These are phyloP conservation scores for Doryteuthis pealeii DNA, from an alignment of 1,140 invertebrate species.

Conservation along the genomic window DNA sequence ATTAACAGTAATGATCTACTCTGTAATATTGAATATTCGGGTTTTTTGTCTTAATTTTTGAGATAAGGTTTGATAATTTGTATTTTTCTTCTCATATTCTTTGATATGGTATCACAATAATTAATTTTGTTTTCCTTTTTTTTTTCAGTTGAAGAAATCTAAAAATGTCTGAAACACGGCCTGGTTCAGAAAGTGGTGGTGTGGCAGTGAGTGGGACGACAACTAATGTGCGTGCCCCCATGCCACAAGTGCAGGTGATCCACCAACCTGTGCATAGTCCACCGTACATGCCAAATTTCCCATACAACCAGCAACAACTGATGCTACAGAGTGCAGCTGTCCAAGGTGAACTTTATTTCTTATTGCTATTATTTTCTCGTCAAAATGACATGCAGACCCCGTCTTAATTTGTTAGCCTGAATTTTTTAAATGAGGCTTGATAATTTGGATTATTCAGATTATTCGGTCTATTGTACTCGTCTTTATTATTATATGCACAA, in stretches of 20 bases:
- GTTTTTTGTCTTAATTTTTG: no score
- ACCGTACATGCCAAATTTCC: slow-evolving; percentile 75
- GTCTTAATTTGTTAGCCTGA: background rate
- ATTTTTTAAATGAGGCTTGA: no score
- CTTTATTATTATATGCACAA: no score
- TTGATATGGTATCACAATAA: no score
- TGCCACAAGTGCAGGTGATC: slow-evolving; percentile 42
- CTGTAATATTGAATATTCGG: no score
- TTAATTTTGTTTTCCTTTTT: no score
- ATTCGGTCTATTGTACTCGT: no score
- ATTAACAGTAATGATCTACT: no score
- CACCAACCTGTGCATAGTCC: slow-evolving; percentile 74
- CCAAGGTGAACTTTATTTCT: slow-evolving; percentile 33
- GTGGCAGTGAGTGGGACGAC: background rate
- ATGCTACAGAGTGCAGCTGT: slow-evolving; percentile 47
- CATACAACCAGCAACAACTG: slow-evolving; percentile 45
- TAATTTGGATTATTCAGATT: no score
- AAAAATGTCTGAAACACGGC: slow-evolving; percentile 9
- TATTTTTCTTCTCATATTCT: no score
- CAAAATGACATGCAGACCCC: background rate
- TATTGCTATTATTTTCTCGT: background rate
- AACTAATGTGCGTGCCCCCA: slow-evolving; percentile 26
- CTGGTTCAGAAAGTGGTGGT: background rate
- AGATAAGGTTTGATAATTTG: no score
- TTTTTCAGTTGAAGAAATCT: background rate